These are phyloP conservation scores for Bimastos eiseni DNA, from an alignment of 2,888 invertebrate species.

Conservation along the genomic window DNA sequence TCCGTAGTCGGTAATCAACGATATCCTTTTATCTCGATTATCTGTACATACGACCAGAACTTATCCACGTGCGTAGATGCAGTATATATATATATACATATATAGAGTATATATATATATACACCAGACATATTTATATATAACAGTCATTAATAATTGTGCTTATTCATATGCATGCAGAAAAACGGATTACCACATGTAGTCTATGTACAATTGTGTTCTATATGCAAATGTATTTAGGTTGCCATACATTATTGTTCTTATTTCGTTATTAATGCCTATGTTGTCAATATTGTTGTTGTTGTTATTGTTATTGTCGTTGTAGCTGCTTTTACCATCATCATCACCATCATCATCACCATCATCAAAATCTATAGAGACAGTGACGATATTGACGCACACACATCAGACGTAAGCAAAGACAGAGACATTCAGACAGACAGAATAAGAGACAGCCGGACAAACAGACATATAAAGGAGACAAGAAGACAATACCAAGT, in stretches of 20 bases:
- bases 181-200: too few relatives aligned
- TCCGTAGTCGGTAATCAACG: slow-evolving; percentile 13
- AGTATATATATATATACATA: too few relatives aligned
- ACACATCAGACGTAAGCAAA: neutral
- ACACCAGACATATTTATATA: neutral
- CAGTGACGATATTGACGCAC: neutral
- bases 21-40: neutral
- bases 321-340: neutral
- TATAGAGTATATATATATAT: neutral
- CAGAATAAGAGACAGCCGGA: neutral
- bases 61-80: too few relatives aligned
- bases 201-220: too few relatives aligned
- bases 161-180: neutral
- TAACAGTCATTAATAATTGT: neutral
- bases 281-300: too few relatives aligned
- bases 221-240: too few relatives aligned
- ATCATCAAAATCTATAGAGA: neutral
- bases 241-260: too few relatives aligned
- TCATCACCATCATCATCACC: slow-evolving; percentile 27
- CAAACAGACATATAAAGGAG: neutral
- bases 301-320: neutral
- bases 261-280: too few relatives aligned
- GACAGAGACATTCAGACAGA: neutral
- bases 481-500: neutral
- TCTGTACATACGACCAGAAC: too few relatives aligned